These are phyloP conservation scores for Felis chaus DNA, from an alignment of 2,113 vertebrate genomes.

Conservation along the genomic window DNA sequence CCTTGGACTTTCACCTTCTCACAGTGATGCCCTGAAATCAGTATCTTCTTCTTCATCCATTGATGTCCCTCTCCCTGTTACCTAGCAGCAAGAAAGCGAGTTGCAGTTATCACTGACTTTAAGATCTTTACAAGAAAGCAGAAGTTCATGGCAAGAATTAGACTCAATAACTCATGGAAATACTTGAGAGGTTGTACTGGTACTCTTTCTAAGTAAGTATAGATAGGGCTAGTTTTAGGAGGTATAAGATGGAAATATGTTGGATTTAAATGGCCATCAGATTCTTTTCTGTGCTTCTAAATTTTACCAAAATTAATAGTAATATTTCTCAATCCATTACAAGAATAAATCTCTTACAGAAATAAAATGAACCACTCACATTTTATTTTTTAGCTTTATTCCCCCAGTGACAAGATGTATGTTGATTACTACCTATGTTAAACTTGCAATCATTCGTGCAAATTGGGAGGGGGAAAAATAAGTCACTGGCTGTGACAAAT, in stretches of 20 bases:
- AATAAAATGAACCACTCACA: constrained; percentile 2
- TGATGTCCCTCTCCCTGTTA: background rate
- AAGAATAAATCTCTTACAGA: background rate
- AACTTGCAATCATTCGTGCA: background rate
- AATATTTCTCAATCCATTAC: background rate
- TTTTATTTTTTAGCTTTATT: constrained; percentile 42
- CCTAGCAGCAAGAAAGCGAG: background rate
- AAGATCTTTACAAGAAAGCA: background rate
- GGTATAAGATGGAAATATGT: background rate
- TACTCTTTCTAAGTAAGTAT: background rate
- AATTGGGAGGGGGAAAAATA: background rate
- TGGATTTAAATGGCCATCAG: background rate
- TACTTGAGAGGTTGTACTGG: background rate
- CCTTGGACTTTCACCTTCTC: background rate
- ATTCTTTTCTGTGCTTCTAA: background rate
- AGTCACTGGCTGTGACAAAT: background rate
- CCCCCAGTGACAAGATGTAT: background rate
- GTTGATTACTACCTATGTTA: constrained; percentile 34
- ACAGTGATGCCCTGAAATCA: background rate
- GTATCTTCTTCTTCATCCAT: background rate
- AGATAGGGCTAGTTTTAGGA: background rate
- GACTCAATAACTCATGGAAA: background rate
- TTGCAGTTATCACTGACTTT: background rate
- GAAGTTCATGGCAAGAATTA: background rate
- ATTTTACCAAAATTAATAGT: background rate